phyloP scores from a whole-genome alignment of 2,888 invertebrate genomes.

The Xanthia togata region DNA sequence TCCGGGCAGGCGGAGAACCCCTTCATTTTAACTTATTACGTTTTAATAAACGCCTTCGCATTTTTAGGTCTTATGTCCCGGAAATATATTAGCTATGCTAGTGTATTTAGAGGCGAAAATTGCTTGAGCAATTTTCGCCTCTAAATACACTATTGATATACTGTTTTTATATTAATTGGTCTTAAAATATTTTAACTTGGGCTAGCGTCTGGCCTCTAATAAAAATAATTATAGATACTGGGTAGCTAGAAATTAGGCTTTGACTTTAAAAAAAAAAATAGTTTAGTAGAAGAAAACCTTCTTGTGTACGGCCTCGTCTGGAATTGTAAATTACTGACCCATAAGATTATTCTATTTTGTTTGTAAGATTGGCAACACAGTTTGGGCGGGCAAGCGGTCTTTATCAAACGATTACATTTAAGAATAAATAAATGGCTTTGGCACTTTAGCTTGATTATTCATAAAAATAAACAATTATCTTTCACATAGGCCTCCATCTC shows the following conservation, averaged over 20 bases:
- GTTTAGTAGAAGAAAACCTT: not conserved
- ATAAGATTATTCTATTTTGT: not conserved
- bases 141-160: too few species aligned
- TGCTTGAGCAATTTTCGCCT: too few species aligned
- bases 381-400: too few species aligned
- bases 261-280: not conserved
- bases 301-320: not conserved
- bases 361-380: too few species aligned
- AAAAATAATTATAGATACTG: conserved; percentile 5
- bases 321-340: not conserved
- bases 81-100: conserved; percentile 17
- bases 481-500: too few species aligned
- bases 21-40: conserved; percentile 79
- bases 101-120: not conserved
- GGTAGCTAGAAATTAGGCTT: not conserved
- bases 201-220: not conserved
- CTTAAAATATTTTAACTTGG: not conserved
- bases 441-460: too few species aligned
- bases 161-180: not conserved
- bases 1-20: conserved; percentile 68
- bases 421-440: not conserved
- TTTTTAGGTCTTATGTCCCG: conserved; percentile 32
- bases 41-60: conserved; percentile 75
- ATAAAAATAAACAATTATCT: too few species aligned
- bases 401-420: not conserved